These are phyloP conservation scores for Thalassoma bifasciatum DNA, from an alignment of 2,113 vertebrate species.

Conservation along the genomic window DNA sequence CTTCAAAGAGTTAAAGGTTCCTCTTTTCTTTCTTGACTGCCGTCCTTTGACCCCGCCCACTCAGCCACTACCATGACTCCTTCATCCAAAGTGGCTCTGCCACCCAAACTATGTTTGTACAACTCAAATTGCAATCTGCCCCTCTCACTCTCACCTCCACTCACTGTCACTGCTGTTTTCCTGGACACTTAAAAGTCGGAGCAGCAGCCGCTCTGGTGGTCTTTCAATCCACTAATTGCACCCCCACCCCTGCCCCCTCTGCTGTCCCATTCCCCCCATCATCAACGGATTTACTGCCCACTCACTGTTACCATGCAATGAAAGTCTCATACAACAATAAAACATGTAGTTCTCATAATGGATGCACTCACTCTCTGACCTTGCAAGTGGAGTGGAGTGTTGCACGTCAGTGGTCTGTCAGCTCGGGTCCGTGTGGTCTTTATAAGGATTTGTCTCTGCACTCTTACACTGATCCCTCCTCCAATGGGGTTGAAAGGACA, in stretches of 20 bases:
- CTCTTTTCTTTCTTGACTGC: too few species aligned
- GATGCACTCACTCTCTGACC: constrained; percentile 37
- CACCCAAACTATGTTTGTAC: constrained; percentile 36
- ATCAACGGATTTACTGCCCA: constrained; percentile 60
- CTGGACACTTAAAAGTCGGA: constrained; percentile 46
- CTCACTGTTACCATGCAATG: constrained; percentile 50
- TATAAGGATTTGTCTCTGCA: constrained; percentile 53
- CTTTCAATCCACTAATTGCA: constrained; percentile 63
- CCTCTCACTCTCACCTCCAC: constrained; percentile 35
- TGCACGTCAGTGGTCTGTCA: constrained; percentile 37
- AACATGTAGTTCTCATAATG: constrained; percentile 51
- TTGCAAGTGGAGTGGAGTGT: constrained; percentile 40
- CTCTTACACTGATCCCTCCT: constrained; percentile 45
- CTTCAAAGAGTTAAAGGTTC: too few species aligned
- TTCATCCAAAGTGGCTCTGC: not conserved
- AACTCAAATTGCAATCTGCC: constrained; percentile 44
- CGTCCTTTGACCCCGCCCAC: not conserved
- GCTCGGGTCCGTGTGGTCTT: constrained; percentile 29
- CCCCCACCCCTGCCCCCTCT: not conserved
- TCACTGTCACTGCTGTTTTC: constrained; percentile 12
- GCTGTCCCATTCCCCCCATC: constrained; percentile 23
- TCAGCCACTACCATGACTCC: constrained; percentile 3
- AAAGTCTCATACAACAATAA: constrained; percentile 56
- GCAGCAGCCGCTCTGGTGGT: constrained; percentile 62
- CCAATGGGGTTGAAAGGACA: constrained; percentile 59